Conservation (phyloP, 2,113 vertebrate genomes). For the Progne subis region DNA sequence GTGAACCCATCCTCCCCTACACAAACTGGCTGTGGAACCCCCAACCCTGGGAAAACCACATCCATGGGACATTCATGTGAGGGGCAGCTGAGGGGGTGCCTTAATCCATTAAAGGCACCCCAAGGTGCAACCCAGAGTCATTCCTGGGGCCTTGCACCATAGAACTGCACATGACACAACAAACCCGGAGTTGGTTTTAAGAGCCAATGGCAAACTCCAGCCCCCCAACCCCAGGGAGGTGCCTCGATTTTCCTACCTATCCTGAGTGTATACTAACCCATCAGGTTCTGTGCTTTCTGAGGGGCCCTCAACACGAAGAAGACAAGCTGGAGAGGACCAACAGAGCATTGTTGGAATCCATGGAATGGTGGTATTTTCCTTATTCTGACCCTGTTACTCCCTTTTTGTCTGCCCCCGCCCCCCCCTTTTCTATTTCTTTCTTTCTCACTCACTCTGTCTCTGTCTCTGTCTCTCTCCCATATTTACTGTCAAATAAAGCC, state of each 20-base stretch:
- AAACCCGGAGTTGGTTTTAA: not conserved
- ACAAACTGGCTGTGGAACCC: not conserved
- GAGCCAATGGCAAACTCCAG: not conserved
- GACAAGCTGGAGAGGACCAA: not conserved
- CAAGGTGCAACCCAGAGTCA: not conserved
- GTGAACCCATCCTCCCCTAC: not conserved
- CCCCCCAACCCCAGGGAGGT: not conserved
- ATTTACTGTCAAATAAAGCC: not conserved
- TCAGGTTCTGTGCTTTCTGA: not conserved
- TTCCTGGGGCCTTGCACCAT: not conserved
- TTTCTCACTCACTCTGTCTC: not conserved
- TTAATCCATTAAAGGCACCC: not conserved
- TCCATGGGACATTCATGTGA: not conserved
- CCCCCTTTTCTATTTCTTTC: not conserved
- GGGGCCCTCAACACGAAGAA: not conserved
- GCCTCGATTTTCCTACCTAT: not conserved
- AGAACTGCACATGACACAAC: not conserved
- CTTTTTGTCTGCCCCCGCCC: not conserved
- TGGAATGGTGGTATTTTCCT: not conserved
- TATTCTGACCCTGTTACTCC: not conserved
- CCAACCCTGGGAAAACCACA: not conserved
- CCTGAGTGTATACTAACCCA: not conserved
- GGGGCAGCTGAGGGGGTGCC: not conserved
- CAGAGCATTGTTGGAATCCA: not conserved
- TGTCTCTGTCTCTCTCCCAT: not conserved